Percentiles rank a stretch among this genome's conserved stretches.
Conservation (phyloP, 2,888 invertebrate genomes). For the Rutpela maculata region DNA sequence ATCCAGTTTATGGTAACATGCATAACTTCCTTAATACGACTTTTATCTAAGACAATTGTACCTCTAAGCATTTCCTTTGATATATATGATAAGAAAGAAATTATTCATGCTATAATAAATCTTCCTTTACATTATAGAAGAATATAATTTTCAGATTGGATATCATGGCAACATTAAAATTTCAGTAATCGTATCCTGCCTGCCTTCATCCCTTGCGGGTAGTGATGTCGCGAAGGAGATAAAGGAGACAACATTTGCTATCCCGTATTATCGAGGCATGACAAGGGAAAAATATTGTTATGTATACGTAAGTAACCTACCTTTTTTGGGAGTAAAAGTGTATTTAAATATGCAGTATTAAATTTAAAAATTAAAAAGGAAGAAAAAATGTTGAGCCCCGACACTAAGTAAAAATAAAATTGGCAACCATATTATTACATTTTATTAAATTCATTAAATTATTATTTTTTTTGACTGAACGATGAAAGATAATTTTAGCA, state of each 20-base stretch:
- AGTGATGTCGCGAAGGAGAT: neutral
- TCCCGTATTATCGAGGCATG: neutral
- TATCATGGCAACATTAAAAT: slow-evolving; percentile 6
- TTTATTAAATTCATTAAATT: too few species aligned
- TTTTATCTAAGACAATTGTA: slow-evolving; percentile 10
- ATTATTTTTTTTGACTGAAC: too few species aligned
- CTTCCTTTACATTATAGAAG: neutral
- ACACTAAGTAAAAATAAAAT: too few species aligned
- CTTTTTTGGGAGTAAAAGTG: too few species aligned
- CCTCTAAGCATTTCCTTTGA: slow-evolving; percentile 10
- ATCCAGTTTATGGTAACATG: slow-evolving; percentile 15
- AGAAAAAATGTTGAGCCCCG: too few species aligned
- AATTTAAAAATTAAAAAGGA: too few species aligned
- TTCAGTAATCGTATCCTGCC: neutral
- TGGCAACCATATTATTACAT: too few species aligned
- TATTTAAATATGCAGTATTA: too few species aligned
- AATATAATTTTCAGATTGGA: slow-evolving; percentile 8
- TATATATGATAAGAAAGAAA: neutral
- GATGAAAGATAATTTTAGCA: too few species aligned
- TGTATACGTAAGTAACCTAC: neutral
- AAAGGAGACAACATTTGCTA: neutral
- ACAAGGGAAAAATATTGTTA: neutral
- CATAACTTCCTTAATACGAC: slow-evolving; percentile 21
- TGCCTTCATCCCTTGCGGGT: slow-evolving; percentile 7
- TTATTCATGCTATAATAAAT: slow-evolving; percentile 10